These are phyloP conservation scores for Pristiophorus japonicus DNA, from an alignment of 2,113 vertebrate genomes.

Conservation along the genomic window DNA sequence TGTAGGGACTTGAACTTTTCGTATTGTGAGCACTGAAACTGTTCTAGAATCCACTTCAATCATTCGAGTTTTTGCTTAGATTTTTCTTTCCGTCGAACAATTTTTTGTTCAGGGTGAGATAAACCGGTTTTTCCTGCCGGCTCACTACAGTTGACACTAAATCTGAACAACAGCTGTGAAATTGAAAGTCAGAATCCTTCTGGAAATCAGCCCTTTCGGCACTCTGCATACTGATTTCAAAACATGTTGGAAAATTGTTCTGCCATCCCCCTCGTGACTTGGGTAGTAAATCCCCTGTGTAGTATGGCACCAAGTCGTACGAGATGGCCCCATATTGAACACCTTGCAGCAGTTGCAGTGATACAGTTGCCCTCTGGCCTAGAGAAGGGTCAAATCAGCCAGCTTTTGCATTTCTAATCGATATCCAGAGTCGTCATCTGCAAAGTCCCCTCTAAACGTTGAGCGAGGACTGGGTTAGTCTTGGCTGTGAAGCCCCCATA, in stretches of 20 bases:
- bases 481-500: background rate
- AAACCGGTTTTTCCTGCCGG: background rate
- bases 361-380: background rate
- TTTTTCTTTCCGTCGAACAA: background rate
- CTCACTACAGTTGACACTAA: background rate
- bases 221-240: background rate
- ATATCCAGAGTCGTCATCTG: background rate
- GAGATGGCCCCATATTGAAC: background rate
- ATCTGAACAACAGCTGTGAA: background rate
- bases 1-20: background rate
- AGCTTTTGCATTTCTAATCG: background rate
- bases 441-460: background rate
- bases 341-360: background rate
- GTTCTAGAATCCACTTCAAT: background rate
- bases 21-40: background rate
- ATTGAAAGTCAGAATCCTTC: background rate
- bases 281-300: background rate
- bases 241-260: background rate
- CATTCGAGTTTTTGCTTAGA: background rate
- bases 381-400: background rate
- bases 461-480: background rate
- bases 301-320: background rate
- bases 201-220: background rate
- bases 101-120: background rate
- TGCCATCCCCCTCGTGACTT: background rate